phyloP scores from a whole-genome alignment of 1,140 invertebrate species.

The Myzus persicae region DNA sequence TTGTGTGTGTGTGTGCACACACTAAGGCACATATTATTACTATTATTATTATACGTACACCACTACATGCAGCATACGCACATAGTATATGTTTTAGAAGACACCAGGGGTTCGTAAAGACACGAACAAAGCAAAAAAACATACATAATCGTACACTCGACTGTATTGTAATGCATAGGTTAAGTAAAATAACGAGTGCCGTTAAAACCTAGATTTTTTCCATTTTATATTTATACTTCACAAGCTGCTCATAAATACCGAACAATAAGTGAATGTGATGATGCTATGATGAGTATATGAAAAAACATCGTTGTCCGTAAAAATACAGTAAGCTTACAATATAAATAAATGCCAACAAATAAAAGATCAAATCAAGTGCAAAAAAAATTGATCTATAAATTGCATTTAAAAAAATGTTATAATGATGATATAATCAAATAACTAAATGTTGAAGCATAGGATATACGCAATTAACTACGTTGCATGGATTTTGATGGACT shows the following conservation, averaged over 20 bases:
- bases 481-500: background rate
- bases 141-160: background rate
- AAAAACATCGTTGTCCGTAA: background rate
- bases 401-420: background rate
- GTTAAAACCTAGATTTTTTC: background rate
- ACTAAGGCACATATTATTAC: background rate
- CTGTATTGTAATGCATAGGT: background rate
- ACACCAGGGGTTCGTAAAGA: background rate
- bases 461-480: background rate
- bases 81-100: background rate
- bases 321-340: background rate
- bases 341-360: background rate
- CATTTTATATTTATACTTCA: background rate
- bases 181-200: background rate
- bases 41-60: background rate
- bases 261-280: background rate
- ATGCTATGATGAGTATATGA: background rate
- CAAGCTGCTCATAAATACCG: background rate
- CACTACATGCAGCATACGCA: background rate
- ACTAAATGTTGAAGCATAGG: background rate
- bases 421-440: background rate
- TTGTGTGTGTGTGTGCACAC: background rate
- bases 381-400: background rate
- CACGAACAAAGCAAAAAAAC: background rate
- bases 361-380: background rate